Evolutionary conservation across 2,888 invertebrate species (phyloP), one percentile per base, ranked within the genome.

Genomic region (Epirrhoe alternata): DNA sequence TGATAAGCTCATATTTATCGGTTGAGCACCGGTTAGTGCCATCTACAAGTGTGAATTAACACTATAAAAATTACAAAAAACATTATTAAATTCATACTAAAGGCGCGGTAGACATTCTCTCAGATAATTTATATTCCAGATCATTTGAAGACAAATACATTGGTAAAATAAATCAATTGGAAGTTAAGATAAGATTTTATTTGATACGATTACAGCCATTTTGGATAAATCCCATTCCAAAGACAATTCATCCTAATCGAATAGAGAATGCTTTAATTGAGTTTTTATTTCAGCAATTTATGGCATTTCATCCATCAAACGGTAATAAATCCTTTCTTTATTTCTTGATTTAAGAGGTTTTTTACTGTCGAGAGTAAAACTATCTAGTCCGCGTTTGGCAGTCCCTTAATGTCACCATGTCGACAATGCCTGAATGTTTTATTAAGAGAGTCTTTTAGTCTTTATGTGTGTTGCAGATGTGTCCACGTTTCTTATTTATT

Each of bases 151-250:
- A n/a, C n/a, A n/a, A n/a, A n/a, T n/a, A n/a, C n/a, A n/a, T n/a
- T n/a, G n/a, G n/a, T n/a, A n/a, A 64, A 58, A 52, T 35, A 55
- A 63, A 58, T 64, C 52, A 35, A 35, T 35, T 10, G 2, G 1
- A 7, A 35, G 8, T 35, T 10, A 7, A 33, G 33, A 33, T 33
- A 24, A 24, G 24, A 24, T 24, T 24, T 24, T 24, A 3, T 24
- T 24, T 24, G 24, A 24, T 24, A 24, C 35, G 8, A 12, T 42
- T 12, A 12, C 8, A 12, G 38, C 12, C 4, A 42, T 42, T 42
- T 12, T 12, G 12, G 38, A 42, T 42, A 42, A 42, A 12, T 12
- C 38, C 2, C 0, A 42, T 42, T 10, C 12, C 38, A 42, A 42
- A 12, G 38, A 12, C 38, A 42, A 42, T 42, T 24, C 35, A 8